These are phyloP conservation scores for Micromys minutus DNA, from an alignment of 2,113 vertebrate genomes.

Conservation along the genomic window DNA sequence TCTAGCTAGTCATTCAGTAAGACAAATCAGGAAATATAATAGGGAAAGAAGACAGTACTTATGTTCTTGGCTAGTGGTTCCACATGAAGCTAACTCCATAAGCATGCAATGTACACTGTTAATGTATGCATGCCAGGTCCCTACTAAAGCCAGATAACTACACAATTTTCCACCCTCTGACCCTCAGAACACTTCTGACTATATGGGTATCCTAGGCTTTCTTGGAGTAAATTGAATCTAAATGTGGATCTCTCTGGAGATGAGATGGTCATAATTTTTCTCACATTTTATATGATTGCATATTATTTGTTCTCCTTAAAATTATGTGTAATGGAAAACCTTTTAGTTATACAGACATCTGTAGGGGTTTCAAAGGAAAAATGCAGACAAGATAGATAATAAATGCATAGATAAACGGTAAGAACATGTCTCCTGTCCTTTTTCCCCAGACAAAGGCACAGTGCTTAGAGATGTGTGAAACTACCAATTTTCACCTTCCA, in stretches of 20 bases:
- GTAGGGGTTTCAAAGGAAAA: background rate
- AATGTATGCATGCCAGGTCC: background rate
- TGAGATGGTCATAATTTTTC: conserved; percentile 43
- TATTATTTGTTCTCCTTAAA: conserved; percentile 57
- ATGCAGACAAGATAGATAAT: background rate
- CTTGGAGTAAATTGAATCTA: conserved; percentile 35
- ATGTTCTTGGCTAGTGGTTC: background rate
- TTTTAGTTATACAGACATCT: conserved; percentile 15
- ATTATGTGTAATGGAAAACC: conserved; percentile 61
- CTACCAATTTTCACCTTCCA: conserved; percentile 36
- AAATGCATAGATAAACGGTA: background rate
- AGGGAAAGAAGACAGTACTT: background rate
- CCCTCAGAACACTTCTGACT: background rate
- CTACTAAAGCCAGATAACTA: too few relatives aligned
- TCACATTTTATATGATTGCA: conserved; percentile 18
- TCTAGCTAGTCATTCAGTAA: background rate
- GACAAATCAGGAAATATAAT: background rate
- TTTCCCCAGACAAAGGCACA: background rate
- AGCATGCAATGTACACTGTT: fast-evolving
- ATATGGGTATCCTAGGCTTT: background rate
- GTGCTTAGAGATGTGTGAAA: background rate
- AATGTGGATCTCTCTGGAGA: conserved; percentile 53
- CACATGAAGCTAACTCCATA: background rate
- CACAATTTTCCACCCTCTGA: background rate
- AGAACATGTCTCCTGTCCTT: background rate